These are phyloP conservation scores for Kryptolebias marmoratus DNA, from an alignment of 2,113 vertebrate genomes.

Conservation along the genomic window DNA sequence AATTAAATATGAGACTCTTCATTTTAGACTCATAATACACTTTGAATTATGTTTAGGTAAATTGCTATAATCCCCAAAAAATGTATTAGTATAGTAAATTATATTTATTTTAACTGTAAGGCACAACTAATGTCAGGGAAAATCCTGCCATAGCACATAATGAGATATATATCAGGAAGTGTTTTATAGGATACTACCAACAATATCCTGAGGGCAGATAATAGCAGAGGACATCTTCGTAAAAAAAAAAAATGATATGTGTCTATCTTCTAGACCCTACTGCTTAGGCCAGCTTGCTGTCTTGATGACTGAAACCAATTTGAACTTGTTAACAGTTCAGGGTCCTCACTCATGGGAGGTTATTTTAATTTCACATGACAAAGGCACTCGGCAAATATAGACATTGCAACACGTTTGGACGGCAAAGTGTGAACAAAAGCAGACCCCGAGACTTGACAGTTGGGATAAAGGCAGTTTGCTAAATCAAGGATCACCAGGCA, in stretches of 20 bases:
- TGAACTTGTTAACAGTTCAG: background rate
- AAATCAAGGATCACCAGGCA: constrained; percentile 8
- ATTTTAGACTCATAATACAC: too few species aligned
- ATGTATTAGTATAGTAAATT: too few species aligned
- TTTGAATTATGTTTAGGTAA: too few species aligned
- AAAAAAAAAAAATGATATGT: background rate
- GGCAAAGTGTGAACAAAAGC: constrained; percentile 9
- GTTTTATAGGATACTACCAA: background rate
- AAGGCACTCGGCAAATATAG: background rate
- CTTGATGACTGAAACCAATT: background rate
- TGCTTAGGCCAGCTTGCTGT: background rate
- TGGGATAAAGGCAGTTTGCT: constrained; percentile 1
- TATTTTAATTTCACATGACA: constrained; percentile 2
- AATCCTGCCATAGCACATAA: background rate
- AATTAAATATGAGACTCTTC: too few species aligned
- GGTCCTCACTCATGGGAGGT: background rate
- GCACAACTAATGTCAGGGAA: too few species aligned
- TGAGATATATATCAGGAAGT: background rate
- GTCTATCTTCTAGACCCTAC: background rate
- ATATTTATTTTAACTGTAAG: too few species aligned
- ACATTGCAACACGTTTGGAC: background rate
- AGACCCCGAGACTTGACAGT: background rate
- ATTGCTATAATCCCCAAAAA: too few species aligned
- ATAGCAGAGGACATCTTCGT: background rate
- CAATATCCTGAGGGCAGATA: background rate